Evolutionary conservation across 2,888 invertebrate species (phyloP).

Genomic region (Gymnoscelis rufifasciata): DNA sequence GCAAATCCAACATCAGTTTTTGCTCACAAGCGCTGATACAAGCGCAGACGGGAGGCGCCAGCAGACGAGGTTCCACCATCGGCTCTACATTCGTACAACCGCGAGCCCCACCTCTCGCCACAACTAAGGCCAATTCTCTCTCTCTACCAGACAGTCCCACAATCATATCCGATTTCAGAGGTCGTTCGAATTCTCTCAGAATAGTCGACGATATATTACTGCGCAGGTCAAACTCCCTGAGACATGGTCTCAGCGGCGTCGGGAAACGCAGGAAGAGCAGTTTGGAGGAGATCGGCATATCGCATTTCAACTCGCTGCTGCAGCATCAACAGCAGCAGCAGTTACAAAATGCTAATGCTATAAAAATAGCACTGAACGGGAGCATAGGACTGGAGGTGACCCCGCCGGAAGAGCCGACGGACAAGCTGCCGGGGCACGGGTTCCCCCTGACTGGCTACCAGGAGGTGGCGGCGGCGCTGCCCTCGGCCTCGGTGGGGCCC

Average conservation of each 20-base stretch:
- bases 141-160: constrained; percentile 94
- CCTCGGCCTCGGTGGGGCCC: constrained; percentile 55
- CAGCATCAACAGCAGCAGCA: constrained; percentile 76
- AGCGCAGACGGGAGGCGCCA: constrained; percentile 67
- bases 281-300: constrained; percentile 90
- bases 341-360: constrained; percentile 85
- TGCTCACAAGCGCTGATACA: constrained; percentile 87
- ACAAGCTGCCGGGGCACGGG: constrained; percentile 61
- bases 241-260: constrained; percentile 87
- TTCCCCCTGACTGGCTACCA: constrained; percentile 66
- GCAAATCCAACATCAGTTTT: constrained; percentile 94
- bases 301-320: constrained; percentile 85
- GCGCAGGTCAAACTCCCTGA: constrained; percentile 89
- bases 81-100: constrained; percentile 81
- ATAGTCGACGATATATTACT: constrained; percentile 92
- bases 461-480: constrained; percentile 68
- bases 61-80: constrained; percentile 84
- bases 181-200: constrained; percentile 90
- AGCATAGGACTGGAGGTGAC: constrained; percentile 91
- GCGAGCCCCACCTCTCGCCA: constrained; percentile 87
- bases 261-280: constrained; percentile 89
- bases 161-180: constrained; percentile 87
- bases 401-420: constrained; percentile 81
- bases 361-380: constrained; percentile 91
- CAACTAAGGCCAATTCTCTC: constrained; percentile 92